Evolutionary conservation across 2,113 vertebrate species (phyloP).

Genomic region (Cnemophilus loriae): DNA sequence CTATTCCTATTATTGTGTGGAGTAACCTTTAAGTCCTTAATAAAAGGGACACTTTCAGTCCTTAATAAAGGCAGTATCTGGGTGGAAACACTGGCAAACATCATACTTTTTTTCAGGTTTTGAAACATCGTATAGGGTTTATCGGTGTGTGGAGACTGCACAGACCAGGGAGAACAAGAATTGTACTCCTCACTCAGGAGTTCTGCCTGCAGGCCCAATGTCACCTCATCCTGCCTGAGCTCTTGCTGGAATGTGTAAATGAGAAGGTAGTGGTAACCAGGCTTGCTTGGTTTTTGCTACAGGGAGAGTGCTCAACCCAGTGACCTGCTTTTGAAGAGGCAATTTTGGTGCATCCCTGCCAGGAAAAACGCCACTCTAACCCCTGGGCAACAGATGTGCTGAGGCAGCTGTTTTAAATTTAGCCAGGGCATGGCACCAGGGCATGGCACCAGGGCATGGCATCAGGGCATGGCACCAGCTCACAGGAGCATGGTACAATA

Average conservation of each 20-base stretch:
- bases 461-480: too few relatives aligned
- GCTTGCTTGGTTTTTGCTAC: neutral
- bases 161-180: neutral
- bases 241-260: neutral
- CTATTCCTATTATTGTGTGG: neutral
- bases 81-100: neutral
- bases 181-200: neutral
- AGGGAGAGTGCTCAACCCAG: neutral
- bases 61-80: neutral
- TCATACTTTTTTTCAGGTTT: too few relatives aligned
- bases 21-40: neutral
- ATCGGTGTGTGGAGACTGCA: neutral
- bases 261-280: neutral
- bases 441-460: neutral
- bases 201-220: neutral
- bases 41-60: neutral
- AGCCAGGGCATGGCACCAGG: neutral
- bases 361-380: neutral
- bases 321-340: neutral
- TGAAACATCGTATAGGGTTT: neutral
- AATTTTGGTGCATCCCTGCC: neutral
- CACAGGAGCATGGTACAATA: neutral
- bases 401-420: neutral
- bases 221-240: neutral
- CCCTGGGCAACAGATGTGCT: neutral